phyloP scores from a whole-genome alignment of 92 coral and sea anemone genomes.

The Zoanthus solanderi region DNA sequence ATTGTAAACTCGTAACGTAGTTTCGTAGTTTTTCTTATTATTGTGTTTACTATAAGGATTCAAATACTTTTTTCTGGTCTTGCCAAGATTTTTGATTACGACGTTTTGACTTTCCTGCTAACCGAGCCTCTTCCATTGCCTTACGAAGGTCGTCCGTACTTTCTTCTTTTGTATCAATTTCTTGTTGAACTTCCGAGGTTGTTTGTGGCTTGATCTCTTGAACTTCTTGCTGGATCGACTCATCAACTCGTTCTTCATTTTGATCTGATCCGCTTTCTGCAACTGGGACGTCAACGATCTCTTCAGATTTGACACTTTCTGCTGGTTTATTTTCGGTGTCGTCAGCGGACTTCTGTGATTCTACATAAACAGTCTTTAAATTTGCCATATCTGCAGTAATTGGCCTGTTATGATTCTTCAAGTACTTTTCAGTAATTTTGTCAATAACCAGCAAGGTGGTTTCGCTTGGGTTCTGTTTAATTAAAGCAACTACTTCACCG shows the following conservation, averaged over 20 bases:
- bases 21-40: not conserved
- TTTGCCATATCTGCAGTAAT: slow-evolving; percentile 83
- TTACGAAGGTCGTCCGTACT: slow-evolving; percentile 1
- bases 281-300: not conserved
- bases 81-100: not conserved
- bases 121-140: not conserved
- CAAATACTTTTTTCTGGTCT: not conserved
- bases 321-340: slow-evolving; percentile 6
- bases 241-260: not conserved
- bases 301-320: slow-evolving; percentile 3
- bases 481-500: slow-evolving; percentile 84
- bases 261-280: not conserved
- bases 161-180: not conserved
- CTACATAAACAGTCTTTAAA: slow-evolving; percentile 63
- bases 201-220: slow-evolving; percentile 4
- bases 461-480: slow-evolving; percentile 72
- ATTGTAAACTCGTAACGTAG: not conserved
- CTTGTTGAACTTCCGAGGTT: slow-evolving; percentile 7
- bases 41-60: not conserved
- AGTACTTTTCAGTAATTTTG: slow-evolving; percentile 77
- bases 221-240: not conserved
- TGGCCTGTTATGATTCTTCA: slow-evolving; percentile 65
- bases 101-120: not conserved
- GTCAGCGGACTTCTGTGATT: not conserved
- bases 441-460: slow-evolving; percentile 88